Percentiles rank a stretch among this genome's conserved stretches.
Conservation (phyloP, 2,888 invertebrate species). For the Euplexia lucipara region DNA sequence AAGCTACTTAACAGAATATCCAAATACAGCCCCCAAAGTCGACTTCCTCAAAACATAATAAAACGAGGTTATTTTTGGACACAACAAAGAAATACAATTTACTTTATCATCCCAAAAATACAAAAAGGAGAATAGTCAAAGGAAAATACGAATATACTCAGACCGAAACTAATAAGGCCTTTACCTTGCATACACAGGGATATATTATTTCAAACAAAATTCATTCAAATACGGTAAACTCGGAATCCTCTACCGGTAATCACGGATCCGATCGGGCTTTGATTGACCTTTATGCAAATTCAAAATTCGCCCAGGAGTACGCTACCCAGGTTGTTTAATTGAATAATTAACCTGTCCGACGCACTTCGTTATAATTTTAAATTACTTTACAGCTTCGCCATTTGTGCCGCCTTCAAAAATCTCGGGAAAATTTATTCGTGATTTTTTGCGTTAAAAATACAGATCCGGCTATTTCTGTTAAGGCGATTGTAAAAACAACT, state of each 20-base stretch:
- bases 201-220: slow-evolving; percentile 74
- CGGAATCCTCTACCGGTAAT: slow-evolving; percentile 71
- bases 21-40: slow-evolving; percentile 12
- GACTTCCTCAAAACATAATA: slow-evolving; percentile 36
- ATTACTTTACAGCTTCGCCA: slow-evolving; percentile 54
- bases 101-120: slow-evolving; percentile 61
- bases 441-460: slow-evolving; percentile 42
- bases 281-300: slow-evolving; percentile 88
- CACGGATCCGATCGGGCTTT: slow-evolving; percentile 75
- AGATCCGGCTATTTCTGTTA: slow-evolving; percentile 21
- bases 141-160: slow-evolving; percentile 58
- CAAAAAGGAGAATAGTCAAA: slow-evolving; percentile 65
- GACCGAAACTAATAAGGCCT: slow-evolving; percentile 66
- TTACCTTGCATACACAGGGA: slow-evolving; percentile 56
- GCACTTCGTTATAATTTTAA: slow-evolving; percentile 72
- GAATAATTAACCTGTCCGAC: slow-evolving; percentile 83
- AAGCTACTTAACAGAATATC: slow-evolving; percentile 6
- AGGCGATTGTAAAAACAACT: slow-evolving; percentile 35
- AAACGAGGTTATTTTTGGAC: slow-evolving; percentile 28
- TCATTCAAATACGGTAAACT: slow-evolving; percentile 74
- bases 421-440: slow-evolving; percentile 19
- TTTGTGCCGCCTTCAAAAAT: slow-evolving; percentile 38
- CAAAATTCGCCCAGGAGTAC: slow-evolving; percentile 72
- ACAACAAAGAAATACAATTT: slow-evolving; percentile 66
- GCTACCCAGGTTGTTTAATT: slow-evolving; percentile 78